A percentile compares a stretch with the other conserved stretches of the same genome.
Evolutionary conservation across 2,888 invertebrate species (phyloP).

Genomic region (Laothoe populi): DNA sequence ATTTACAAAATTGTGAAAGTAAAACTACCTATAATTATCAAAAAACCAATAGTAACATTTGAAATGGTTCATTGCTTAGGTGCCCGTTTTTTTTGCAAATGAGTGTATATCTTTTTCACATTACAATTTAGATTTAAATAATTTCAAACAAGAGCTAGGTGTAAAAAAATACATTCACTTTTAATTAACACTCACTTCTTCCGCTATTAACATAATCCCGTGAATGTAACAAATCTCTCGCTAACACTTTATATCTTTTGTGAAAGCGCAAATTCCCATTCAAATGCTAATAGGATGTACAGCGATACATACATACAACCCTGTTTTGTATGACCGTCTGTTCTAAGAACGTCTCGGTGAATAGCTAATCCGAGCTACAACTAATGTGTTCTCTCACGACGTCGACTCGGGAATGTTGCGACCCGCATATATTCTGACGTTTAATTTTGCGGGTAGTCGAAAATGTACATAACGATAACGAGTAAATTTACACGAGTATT

Average conservation of each 20-base stretch:
- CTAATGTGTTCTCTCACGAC: slow-evolving; percentile 23
- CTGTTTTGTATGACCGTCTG: slow-evolving; percentile 14
- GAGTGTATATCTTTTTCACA: no score
- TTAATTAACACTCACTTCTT: slow-evolving; percentile 7
- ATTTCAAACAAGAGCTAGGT: no score
- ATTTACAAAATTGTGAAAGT: no score
- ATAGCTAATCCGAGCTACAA: slow-evolving; percentile 22
- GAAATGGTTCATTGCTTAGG: no score
- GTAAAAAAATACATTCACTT: background rate
- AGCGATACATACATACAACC: background rate
- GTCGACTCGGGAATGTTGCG: background rate
- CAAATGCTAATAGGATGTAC: slow-evolving; percentile 20
- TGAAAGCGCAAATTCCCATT: slow-evolving; percentile 21
- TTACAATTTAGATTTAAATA: background rate
- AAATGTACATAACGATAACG: slow-evolving; percentile 32
- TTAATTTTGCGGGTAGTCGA: slow-evolving; percentile 34
- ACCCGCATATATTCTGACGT: slow-evolving; percentile 33
- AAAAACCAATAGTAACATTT: no score
- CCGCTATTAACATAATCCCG: slow-evolving; percentile 6
- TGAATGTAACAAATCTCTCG: slow-evolving; percentile 14
- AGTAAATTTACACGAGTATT: slow-evolving; percentile 37
- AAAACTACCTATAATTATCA: no score
- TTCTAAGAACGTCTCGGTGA: slow-evolving; percentile 14
- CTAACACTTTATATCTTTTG: slow-evolving; percentile 8
- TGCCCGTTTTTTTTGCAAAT: no score